phyloP scores from a whole-genome alignment of 2,113 vertebrate species.

The Neodontobutis hainanensis region DNA sequence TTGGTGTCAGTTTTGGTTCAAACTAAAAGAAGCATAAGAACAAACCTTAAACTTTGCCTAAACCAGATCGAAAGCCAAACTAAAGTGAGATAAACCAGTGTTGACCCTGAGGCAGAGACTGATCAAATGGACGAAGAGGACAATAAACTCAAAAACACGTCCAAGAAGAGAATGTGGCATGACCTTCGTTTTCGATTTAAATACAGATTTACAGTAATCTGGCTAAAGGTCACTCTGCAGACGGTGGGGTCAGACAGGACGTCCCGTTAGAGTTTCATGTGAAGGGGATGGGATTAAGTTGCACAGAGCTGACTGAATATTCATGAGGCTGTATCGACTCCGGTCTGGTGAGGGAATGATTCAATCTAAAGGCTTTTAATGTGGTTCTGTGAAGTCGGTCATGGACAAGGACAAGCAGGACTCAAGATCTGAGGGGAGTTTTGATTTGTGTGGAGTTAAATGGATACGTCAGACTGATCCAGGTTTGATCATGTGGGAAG shows the following conservation, averaged over 20 bases:
- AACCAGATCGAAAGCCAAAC: too few relatives aligned
- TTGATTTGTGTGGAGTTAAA: too few relatives aligned
- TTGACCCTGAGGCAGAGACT: too few relatives aligned
- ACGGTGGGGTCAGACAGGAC: background rate
- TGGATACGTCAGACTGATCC: too few relatives aligned
- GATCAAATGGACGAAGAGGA: too few relatives aligned
- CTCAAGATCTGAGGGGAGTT: background rate
- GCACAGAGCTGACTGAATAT: background rate
- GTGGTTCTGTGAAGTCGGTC: background rate
- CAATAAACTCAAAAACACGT: too few relatives aligned
- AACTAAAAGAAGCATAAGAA: too few relatives aligned
- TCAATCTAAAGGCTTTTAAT: slow-evolving; percentile 1
- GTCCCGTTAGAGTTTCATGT: background rate
- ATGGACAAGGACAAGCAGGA: slow-evolving; percentile 5
- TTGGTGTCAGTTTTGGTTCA: too few relatives aligned
- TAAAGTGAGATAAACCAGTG: too few relatives aligned
- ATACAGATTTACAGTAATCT: background rate
- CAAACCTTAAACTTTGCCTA: too few relatives aligned
- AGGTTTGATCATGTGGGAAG: too few relatives aligned
- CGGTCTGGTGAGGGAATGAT: background rate
- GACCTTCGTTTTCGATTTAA: background rate
- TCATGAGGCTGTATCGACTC: slow-evolving; percentile 1
- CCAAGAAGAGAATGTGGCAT: too few relatives aligned
- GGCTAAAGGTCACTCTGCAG: background rate
- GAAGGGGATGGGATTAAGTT: slow-evolving; percentile 5